A percentile compares a stretch with the other conserved stretches of the same genome.
phyloP scores from a whole-genome alignment of 2,113 vertebrate species.

The Chelonoidis abingdonii region DNA sequence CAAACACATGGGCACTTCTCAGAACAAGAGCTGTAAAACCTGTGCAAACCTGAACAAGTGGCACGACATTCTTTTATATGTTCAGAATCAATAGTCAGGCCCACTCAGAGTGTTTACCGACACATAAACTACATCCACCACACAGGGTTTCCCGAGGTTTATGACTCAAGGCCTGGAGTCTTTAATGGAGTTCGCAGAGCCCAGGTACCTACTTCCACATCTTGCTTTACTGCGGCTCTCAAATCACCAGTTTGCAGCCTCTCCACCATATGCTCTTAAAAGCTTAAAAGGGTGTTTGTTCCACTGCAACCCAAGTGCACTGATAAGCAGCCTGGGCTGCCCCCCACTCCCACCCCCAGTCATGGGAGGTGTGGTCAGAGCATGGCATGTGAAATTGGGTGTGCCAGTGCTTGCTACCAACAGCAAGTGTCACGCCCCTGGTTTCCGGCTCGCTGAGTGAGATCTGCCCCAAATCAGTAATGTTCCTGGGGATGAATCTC shows the following conservation, averaged over 20 bases:
- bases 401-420: background rate
- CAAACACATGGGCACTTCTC: conserved; percentile 69
- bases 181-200: background rate
- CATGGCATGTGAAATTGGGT: background rate
- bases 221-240: background rate
- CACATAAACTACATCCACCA: conserved; percentile 24
- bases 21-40: conserved; percentile 76
- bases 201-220: background rate
- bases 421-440: background rate
- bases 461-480: background rate
- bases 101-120: conserved; percentile 57
- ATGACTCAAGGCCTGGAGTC: background rate
- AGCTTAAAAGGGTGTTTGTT: background rate
- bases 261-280: accelerated
- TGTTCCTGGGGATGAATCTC: accelerated
- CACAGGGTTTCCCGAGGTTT: background rate
- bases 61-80: conserved; percentile 44
- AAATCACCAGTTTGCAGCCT: background rate
- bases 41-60: conserved; percentile 69
- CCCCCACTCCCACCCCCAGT: background rate
- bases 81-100: conserved; percentile 61
- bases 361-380: background rate
- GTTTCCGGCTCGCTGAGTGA: accelerated
- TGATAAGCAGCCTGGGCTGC: background rate
- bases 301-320: background rate